Base-by-base conservation (phyloP, 2,113 vertebrate genomes). In the Halcyon senegalensis region DNA sequence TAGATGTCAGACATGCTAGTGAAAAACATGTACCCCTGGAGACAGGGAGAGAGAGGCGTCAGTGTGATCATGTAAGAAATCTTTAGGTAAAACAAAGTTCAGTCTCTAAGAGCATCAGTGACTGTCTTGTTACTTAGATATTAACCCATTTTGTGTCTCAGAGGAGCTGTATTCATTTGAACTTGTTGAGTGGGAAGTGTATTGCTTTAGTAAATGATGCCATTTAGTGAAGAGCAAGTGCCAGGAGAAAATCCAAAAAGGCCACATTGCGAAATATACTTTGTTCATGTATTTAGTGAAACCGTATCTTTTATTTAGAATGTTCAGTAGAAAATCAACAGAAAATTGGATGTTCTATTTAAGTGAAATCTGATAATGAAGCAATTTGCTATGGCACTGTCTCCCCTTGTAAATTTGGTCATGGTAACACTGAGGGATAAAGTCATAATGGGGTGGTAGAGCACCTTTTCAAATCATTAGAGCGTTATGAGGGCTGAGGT, bases 241-340 rank as follows among this genome's bases (percentile, higher is more conserved):
- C 63, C 55, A 69, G 44, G 24, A 72, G 48, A 53, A 76, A 86
- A 84, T 33, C 15, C 21, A 35, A 19, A 21, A 93, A 86, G 51
- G 21, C 59, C 68, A 56, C 37, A 41, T 28, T 56, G 50, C 43
- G 89, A 81, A 87, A 81, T n/a, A 18, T 48, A 41, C 72, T 78
- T 85, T 87, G 20, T 84, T 92, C 33, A 67, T 93, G 68, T 80
- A 56, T 90, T 78, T 87, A 91, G 87, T 88, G 48, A 91, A 89
- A 44, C 16, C 18, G 70, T 13, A 46, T 66, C 0, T 86, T 86
- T 83, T 80, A 13, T 48, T 91, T 76, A 35, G 30, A 69, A 30
- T 82, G 39, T 43, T 87, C 67, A 50, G 25, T 64, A 84, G 72
- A 93, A 93, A 83, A 37, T 43, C 63, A 80, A 58, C 23, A 86